Conservation (phyloP, 2,797 vertebrate genomes). For the Malacoctenus gilli region DNA sequence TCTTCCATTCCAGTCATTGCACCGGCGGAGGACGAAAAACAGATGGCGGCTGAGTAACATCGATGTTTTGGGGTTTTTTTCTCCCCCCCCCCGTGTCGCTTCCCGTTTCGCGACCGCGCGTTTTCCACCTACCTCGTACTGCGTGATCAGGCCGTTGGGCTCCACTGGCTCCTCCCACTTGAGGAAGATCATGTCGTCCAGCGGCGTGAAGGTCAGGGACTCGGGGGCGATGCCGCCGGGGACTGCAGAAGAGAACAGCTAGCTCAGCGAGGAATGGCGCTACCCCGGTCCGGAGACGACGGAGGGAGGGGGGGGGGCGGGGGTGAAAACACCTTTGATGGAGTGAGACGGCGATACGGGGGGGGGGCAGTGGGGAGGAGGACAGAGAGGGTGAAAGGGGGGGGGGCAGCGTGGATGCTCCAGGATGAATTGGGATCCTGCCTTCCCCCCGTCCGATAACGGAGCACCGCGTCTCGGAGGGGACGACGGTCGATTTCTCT, state of each 20-base stretch:
- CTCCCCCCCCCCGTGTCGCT: too few species aligned
- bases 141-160: conserved; percentile 92
- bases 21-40: conserved; percentile 29
- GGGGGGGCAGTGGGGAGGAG: conserved; percentile 13
- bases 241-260: too few species aligned
- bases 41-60: conserved; percentile 40
- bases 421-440: conserved; percentile 57
- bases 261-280: too few species aligned
- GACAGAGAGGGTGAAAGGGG: conserved; percentile 35
- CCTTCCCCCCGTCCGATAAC: conserved; percentile 59
- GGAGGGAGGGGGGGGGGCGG: conserved; percentile 14
- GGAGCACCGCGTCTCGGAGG: conserved; percentile 49
- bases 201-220: conserved; percentile 90
- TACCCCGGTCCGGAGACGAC: too few species aligned
- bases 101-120: too few species aligned
- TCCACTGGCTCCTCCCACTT: conserved; percentile 96
- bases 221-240: conserved; percentile 92
- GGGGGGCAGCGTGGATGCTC: conserved; percentile 31
- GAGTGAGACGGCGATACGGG: conserved; percentile 7
- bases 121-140: conserved; percentile 91
- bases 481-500: conserved; percentile 68
- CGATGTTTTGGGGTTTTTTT: too few species aligned
- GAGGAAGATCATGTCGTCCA: conserved; percentile 95
- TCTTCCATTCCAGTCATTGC: conserved; percentile 35
- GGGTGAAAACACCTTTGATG: too few species aligned